Conservation (phyloP, 2,113 vertebrate species). For the Caranx ignobilis region DNA sequence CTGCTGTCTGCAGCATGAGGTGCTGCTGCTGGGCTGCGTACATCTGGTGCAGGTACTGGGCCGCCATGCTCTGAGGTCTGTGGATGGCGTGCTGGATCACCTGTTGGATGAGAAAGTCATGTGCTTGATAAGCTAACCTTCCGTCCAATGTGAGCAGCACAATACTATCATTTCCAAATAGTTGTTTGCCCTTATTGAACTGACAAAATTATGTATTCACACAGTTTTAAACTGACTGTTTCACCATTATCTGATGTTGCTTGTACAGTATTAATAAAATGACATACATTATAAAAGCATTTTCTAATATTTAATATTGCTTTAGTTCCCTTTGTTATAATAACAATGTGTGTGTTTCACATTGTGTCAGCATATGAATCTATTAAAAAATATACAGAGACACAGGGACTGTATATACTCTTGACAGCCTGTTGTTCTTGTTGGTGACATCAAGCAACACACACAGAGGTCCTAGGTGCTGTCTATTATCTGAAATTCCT, state of each 20-base stretch:
- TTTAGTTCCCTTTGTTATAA: too few relatives aligned
- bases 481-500: conserved; percentile 86
- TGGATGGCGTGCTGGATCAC: conserved; percentile 95
- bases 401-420: background rate
- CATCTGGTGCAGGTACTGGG: conserved; percentile 97
- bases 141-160: background rate
- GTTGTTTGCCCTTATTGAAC: background rate
- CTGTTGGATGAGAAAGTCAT: conserved; percentile 66
- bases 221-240: background rate
- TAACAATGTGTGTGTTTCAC: background rate
- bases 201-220: background rate
- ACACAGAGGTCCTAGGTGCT: background rate
- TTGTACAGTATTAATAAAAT: background rate
- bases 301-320: too few relatives aligned
- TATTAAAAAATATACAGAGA: background rate
- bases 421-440: background rate
- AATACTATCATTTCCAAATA: background rate
- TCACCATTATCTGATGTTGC: background rate
- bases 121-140: background rate
- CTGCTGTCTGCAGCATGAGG: conserved; percentile 93
- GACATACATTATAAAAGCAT: too few relatives aligned
- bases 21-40: conserved; percentile 96
- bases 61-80: conserved; percentile 92
- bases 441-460: background rate
- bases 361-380: background rate